Percentiles rank a stretch among this genome's conserved stretches.
phyloP scores from a whole-genome alignment of 2,113 vertebrate species.

The Varanus komodoensis region DNA sequence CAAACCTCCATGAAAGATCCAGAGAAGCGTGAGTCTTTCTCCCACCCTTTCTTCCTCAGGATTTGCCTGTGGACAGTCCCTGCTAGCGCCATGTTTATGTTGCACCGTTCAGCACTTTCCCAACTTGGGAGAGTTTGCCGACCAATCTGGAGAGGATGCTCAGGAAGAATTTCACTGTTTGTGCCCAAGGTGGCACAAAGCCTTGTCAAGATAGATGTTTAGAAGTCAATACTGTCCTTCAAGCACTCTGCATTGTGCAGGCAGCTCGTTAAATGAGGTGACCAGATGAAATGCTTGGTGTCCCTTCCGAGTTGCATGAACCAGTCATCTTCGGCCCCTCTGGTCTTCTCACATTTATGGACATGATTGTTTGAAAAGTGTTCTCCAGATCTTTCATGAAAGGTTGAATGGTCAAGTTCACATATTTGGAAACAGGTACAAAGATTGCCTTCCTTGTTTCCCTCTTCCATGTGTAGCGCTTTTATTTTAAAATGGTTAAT shows the following conservation, averaged over 20 bases:
- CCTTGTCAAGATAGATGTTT: not conserved
- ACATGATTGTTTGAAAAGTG: not conserved
- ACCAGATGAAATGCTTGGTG: conserved; percentile 52
- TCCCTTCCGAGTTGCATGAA: not conserved
- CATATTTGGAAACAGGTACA: conserved; percentile 38
- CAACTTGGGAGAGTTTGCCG: not conserved
- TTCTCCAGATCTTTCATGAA: conserved; percentile 42
- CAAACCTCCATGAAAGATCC: conserved; percentile 2
- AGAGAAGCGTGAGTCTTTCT: not conserved
- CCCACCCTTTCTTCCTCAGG: not conserved
- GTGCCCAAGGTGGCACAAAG: not conserved
- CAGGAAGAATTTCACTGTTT: not conserved
- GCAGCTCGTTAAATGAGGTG: conserved; percentile 27
- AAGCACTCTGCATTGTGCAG: conserved; percentile 24
- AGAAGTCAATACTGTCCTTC: conserved; percentile 34
- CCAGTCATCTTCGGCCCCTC: conserved; percentile 31
- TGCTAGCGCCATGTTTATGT: not conserved
- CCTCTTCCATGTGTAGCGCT: conserved; percentile 17
- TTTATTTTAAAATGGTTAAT: conserved; percentile 28
- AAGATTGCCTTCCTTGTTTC: not conserved
- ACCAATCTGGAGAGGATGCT: not conserved
- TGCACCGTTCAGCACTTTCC: not conserved
- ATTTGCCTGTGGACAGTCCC: too few relatives aligned
- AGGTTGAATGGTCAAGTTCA: conserved; percentile 47
- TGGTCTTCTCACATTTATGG: conserved; percentile 5